Conservation (phyloP, 53 echinoderm and acorn worm genomes). For the Actinopyga echinites region DNA sequence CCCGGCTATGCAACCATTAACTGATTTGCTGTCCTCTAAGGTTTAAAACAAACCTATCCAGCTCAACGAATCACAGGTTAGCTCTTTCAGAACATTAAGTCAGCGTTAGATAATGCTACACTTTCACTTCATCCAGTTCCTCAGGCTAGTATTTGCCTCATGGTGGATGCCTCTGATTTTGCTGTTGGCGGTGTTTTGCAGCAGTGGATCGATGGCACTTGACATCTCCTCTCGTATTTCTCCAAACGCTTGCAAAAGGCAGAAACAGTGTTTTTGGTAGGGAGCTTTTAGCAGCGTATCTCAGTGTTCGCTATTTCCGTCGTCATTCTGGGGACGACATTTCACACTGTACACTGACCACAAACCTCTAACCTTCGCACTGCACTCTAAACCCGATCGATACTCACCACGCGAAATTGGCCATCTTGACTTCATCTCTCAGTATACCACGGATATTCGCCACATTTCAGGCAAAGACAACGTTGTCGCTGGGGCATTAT, state of each 20-base stretch:
- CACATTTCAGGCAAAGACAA: neutral
- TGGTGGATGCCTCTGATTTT: constrained; percentile 45
- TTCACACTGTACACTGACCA: constrained; percentile 54
- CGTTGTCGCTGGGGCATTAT: neutral
- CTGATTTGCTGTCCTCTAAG: too few species aligned
- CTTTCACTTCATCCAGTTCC: constrained; percentile 20
- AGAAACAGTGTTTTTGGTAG: constrained; percentile 50
- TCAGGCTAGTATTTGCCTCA: neutral
- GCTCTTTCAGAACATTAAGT: constrained; percentile 13
- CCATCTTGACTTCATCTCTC: neutral
- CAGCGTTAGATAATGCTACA: constrained; percentile 8
- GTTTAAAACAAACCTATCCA: too few species aligned
- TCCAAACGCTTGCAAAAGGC: constrained; percentile 27
- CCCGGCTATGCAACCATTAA: too few species aligned
- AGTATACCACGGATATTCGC: neutral
- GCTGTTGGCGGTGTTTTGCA: constrained; percentile 51
- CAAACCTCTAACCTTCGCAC: constrained; percentile 40
- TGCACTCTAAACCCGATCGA: constrained; percentile 41
- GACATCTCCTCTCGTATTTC: constrained; percentile 48
- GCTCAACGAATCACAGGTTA: too few species aligned
- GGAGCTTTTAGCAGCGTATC: constrained; percentile 49
- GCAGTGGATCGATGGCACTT: constrained; percentile 25
- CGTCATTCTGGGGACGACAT: constrained; percentile 48
- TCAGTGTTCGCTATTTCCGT: constrained; percentile 37
- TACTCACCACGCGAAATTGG: constrained; percentile 19